Percentiles rank a stretch among this genome's conserved stretches.
Evolutionary conservation across 2,888 invertebrate genomes (phyloP).

Genomic region (Spodoptera picta): DNA sequence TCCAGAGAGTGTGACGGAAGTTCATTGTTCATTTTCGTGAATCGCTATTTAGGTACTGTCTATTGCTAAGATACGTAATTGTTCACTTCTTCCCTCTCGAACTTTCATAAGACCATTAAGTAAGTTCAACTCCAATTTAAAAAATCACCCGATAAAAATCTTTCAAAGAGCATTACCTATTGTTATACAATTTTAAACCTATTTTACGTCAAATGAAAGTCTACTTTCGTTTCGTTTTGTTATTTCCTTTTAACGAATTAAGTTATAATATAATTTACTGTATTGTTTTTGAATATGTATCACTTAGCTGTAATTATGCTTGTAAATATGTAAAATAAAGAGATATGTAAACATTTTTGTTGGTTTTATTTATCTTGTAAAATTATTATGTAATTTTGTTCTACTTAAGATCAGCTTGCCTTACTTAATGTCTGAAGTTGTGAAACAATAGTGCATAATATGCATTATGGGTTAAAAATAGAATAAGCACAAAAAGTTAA

Average conservation of each 20-base stretch:
- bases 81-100: constrained; percentile 20
- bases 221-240: constrained; percentile 54
- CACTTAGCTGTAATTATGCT: constrained; percentile 75
- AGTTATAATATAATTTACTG: constrained; percentile 24
- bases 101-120: constrained; percentile 30
- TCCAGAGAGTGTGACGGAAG: constrained; percentile 62
- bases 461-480: constrained; percentile 12
- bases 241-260: constrained; percentile 49
- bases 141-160: constrained; percentile 17
- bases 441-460: constrained; percentile 38
- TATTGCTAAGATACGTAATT: constrained; percentile 37
- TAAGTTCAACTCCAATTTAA: constrained; percentile 24
- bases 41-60: constrained; percentile 33
- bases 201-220: constrained; percentile 46
- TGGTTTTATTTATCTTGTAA: constrained; percentile 14
- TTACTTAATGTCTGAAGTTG: constrained; percentile 30
- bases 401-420: constrained; percentile 8
- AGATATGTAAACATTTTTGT: constrained; percentile 46
- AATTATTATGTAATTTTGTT: constrained; percentile 9
- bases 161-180: constrained; percentile 19
- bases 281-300: constrained; percentile 58
- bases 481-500: constrained; percentile 26
- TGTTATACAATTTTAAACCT: constrained; percentile 38
- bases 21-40: constrained; percentile 53
- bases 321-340: constrained; percentile 87